These are phyloP conservation scores for Jaculus jaculus DNA, from an alignment of 2,113 vertebrate genomes.

Conservation along the genomic window DNA sequence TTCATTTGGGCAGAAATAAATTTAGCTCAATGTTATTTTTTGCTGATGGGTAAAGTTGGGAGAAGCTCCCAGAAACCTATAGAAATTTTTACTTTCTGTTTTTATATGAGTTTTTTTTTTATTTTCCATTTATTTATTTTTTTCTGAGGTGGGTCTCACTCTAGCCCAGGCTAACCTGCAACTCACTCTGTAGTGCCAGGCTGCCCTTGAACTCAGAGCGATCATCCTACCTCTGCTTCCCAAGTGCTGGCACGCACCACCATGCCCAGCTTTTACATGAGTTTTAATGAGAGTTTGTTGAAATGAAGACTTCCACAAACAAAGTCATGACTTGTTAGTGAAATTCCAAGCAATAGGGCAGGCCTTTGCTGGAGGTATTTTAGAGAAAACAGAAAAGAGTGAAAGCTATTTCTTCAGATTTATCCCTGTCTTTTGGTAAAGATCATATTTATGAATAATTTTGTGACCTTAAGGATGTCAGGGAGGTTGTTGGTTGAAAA, in stretches of 20 bases:
- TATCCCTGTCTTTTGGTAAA: neutral
- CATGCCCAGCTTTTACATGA: neutral
- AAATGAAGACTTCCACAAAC: neutral
- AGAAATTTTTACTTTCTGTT: constrained; percentile 56
- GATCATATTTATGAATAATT: constrained; percentile 7
- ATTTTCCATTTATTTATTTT: neutral
- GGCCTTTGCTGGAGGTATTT: neutral
- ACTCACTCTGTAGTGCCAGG: too few relatives aligned
- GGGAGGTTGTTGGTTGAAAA: constrained; percentile 46
- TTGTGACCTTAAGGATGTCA: neutral
- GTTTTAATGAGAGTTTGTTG: constrained; percentile 38
- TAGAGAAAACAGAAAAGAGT: neutral
- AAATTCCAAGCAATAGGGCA: neutral
- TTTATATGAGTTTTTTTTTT: neutral
- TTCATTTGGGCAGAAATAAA: constrained; percentile 28
- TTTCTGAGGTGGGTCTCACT: too few relatives aligned
- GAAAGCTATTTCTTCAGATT: neutral
- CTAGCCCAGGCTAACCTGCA: too few relatives aligned
- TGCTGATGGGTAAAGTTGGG: constrained; percentile 20
- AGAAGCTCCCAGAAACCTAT: neutral
- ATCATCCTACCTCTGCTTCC: too few relatives aligned
- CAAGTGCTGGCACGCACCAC: too few relatives aligned
- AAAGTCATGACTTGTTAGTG: constrained; percentile 29
- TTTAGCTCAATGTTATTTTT: constrained; percentile 10
- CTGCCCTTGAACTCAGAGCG: too few relatives aligned